Evolutionary conservation across 2,113 vertebrate genomes (phyloP).

Genomic region (Strix uralensis): DNA sequence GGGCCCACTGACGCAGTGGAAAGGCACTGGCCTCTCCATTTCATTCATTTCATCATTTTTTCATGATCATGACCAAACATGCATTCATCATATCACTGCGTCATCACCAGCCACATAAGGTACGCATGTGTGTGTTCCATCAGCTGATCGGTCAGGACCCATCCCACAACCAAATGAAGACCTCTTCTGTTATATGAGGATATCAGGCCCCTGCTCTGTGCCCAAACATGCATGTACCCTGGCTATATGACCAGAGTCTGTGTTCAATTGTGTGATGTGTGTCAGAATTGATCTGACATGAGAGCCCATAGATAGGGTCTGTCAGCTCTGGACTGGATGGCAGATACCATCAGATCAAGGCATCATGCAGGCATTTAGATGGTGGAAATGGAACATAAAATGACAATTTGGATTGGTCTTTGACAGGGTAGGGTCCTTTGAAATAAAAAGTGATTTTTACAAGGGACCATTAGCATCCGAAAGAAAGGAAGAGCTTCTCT

Average conservation of each 20-base stretch:
- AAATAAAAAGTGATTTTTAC: not conserved
- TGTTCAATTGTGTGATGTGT: not conserved
- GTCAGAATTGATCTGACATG: not conserved
- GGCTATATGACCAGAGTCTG: not conserved
- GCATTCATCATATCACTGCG: rapidly evolving
- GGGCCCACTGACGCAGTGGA: not conserved
- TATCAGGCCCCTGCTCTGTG: not conserved
- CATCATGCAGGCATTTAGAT: not conserved
- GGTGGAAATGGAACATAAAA: not conserved
- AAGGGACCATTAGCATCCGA: not conserved
- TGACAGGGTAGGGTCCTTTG: not conserved
- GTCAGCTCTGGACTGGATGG: not conserved
- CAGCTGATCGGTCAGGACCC: not conserved
- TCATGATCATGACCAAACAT: not conserved
- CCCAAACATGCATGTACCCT: rapidly evolving
- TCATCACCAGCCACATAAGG: not conserved
- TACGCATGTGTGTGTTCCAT: rapidly evolving
- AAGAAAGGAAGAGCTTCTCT: not conserved
- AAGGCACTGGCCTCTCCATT: not conserved
- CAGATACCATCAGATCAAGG: not conserved
- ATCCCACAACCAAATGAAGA: not conserved
- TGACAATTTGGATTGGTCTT: not conserved
- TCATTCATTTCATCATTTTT: not conserved
- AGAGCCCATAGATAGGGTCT: not conserved
- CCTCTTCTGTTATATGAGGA: not conserved